Evolutionary conservation across 1,140 invertebrate species (phyloP).

Genomic region (Phymorhynchus buccinoides): DNA sequence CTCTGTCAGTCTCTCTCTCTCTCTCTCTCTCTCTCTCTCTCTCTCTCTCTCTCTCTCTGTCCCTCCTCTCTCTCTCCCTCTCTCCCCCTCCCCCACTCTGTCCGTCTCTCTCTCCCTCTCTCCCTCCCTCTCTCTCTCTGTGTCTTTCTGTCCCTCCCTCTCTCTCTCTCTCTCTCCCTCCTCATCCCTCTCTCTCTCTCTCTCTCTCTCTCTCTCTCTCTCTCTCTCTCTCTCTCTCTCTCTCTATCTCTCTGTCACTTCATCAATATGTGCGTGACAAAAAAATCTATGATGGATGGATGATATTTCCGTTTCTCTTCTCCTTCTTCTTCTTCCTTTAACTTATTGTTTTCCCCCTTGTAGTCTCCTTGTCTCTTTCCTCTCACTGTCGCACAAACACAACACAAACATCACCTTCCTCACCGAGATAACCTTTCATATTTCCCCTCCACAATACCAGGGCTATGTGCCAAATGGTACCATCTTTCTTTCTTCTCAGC

Average conservation of each 20-base stretch:
- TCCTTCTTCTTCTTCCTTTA: not conserved
- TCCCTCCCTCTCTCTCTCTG: not conserved
- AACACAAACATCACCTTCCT: too few species aligned
- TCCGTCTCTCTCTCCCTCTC: conserved; percentile 6
- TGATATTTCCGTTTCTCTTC: not conserved
- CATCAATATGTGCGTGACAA: too few species aligned
- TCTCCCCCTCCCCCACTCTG: not conserved
- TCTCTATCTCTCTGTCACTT: not conserved
- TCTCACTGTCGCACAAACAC: too few species aligned
- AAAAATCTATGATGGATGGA: too few species aligned
- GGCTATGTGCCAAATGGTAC: too few species aligned
- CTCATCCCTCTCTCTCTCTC: not conserved
- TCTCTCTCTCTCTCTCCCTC: not conserved
- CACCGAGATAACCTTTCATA: too few species aligned
- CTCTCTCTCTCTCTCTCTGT: not conserved
- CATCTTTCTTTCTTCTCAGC: too few species aligned
- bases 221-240: conserved; percentile 21
- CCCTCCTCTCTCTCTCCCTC: not conserved
- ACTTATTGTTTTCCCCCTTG: not conserved
- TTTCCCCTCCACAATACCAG: too few species aligned
- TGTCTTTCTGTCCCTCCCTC: not conserved
- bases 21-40: conserved; percentile 22
- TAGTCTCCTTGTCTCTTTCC: not conserved
- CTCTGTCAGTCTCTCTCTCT: not conserved
- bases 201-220: not conserved